phyloP scores from a whole-genome alignment of 2,113 vertebrate genomes.

The Sinocyclocheilus grahami region DNA sequence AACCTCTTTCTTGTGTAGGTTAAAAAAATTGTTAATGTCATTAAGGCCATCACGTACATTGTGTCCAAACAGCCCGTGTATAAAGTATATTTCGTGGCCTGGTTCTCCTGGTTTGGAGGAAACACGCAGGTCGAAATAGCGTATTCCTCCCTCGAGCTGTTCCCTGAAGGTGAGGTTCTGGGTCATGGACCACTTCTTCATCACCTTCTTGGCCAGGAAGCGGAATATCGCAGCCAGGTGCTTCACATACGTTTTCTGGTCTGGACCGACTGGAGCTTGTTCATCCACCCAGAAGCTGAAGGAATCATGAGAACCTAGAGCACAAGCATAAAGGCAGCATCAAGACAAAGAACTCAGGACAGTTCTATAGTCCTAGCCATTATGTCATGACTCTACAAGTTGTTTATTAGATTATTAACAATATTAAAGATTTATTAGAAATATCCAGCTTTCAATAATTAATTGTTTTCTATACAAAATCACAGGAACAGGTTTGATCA shows the following conservation, averaged over 20 bases:
- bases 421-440: neutral
- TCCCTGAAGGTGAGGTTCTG: constrained; percentile 93
- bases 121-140: constrained; percentile 97
- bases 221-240: constrained; percentile 78
- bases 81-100: constrained; percentile 90
- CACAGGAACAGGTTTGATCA: neutral
- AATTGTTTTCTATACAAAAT: neutral
- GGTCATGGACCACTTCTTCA: constrained; percentile 92
- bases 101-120: constrained; percentile 90
- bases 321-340: neutral
- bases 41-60: constrained; percentile 87
- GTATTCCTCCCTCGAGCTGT: constrained; percentile 93
- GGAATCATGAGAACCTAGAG: constrained; percentile 85
- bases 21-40: constrained; percentile 88
- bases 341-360: neutral
- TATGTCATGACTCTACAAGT: neutral
- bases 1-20: constrained; percentile 82
- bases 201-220: constrained; percentile 83
- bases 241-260: constrained; percentile 82
- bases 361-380: neutral
- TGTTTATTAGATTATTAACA: neutral
- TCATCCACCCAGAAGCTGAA: constrained; percentile 92
- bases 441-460: neutral
- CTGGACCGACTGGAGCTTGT: constrained; percentile 85
- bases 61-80: constrained; percentile 95